Percentiles rank a stretch among this genome's conserved stretches.
Evolutionary conservation across 2,113 vertebrate species (phyloP).

Genomic region (Hypanus sabinus): DNA sequence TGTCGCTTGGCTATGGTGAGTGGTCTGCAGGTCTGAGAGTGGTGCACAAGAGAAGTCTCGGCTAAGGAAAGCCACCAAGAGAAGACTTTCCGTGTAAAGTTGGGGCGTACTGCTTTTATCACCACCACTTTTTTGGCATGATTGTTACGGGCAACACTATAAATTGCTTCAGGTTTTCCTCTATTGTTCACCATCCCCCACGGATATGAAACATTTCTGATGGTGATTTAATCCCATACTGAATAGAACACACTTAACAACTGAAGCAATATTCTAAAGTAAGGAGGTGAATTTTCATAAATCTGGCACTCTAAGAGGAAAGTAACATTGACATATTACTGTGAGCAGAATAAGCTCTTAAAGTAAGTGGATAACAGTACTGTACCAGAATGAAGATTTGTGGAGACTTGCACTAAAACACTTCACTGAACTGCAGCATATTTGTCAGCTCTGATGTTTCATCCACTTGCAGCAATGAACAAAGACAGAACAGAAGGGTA

Average conservation of each 20-base stretch:
- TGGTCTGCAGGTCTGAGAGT: not conserved
- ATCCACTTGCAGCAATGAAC: not conserved
- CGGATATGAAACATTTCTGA: not conserved
- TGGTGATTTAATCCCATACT: not conserved
- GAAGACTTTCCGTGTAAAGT: not conserved
- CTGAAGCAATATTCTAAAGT: not conserved
- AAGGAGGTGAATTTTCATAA: not conserved
- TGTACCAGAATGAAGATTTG: constrained; percentile 17
- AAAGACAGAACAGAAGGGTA: not conserved
- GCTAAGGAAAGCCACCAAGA: too few relatives aligned
- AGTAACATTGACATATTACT: constrained; percentile 12
- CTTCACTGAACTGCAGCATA: not conserved
- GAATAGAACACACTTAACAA: not conserved
- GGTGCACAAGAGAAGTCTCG: too few relatives aligned
- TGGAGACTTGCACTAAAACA: not conserved
- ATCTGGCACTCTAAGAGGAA: constrained; percentile 21
- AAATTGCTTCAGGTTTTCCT: not conserved
- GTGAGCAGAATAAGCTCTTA: constrained; percentile 19
- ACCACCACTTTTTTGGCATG: not conserved
- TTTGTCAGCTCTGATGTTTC: constrained; percentile 23
- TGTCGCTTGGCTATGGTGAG: not conserved
- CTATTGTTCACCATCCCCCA: not conserved
- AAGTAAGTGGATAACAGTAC: constrained; percentile 31
- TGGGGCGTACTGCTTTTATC: not conserved
- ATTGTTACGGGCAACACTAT: not conserved